Evolutionary conservation across 2,888 invertebrate genomes (phyloP).

Genomic region (Acronicta aceris): DNA sequence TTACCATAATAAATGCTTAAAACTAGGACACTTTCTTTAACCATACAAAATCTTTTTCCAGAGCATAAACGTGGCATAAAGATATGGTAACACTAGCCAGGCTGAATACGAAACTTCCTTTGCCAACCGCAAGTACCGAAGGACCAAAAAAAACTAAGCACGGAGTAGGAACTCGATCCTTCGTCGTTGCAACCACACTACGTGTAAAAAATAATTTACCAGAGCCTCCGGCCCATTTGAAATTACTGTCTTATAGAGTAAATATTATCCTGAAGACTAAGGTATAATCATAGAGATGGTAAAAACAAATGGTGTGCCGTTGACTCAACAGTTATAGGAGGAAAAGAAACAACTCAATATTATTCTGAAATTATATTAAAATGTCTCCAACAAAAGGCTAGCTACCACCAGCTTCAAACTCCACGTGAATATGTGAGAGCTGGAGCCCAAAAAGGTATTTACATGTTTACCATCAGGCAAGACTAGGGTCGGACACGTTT

Average conservation of each 20-base stretch:
- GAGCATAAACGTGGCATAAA: neutral
- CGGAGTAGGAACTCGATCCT: conserved; percentile 76
- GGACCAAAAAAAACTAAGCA: conserved; percentile 67
- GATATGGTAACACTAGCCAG: conserved; percentile 49
- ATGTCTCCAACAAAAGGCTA: no score
- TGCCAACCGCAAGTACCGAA: conserved; percentile 74
- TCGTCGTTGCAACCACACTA: conserved; percentile 71
- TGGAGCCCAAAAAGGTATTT: no score
- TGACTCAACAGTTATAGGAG: neutral
- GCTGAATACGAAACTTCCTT: conserved; percentile 78
- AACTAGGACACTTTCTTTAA: neutral
- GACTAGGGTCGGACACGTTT: no score
- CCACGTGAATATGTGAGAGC: no score
- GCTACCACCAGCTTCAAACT: no score
- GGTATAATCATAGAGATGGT: conserved; percentile 27
- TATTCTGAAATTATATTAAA: neutral
- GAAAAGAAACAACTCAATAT: neutral
- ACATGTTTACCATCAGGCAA: no score
- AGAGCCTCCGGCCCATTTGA: conserved; percentile 15
- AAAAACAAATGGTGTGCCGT: conserved; percentile 16
- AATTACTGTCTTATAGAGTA: conserved; percentile 49
- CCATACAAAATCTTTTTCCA: neutral
- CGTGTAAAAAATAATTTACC: conserved; percentile 48
- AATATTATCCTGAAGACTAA: conserved; percentile 36
- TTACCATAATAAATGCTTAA: neutral